Percentiles rank a stretch among this genome's conserved stretches.
Conservation (phyloP, 2,888 invertebrate genomes). For the Sympetrum striolatum region DNA sequence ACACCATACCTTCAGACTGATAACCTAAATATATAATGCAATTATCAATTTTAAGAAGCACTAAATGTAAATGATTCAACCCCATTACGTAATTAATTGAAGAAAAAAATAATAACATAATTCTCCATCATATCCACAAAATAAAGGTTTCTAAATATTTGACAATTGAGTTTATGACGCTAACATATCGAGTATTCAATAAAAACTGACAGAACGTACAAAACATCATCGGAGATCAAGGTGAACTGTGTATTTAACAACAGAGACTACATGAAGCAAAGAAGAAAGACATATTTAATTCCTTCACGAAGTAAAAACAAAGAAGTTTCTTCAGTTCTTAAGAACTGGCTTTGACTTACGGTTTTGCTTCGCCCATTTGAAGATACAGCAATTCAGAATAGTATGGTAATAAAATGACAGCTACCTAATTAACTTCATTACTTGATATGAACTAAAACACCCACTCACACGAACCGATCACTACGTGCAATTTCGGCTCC, state of each 20-base stretch:
- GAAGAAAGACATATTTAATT: neutral
- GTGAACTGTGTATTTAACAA: neutral
- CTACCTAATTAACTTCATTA: neutral
- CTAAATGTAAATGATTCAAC: neutral
- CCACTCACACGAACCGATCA: neutral
- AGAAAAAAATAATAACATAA: neutral
- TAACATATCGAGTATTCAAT: neutral
- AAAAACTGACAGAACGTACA: neutral
- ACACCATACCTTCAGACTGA: neutral
- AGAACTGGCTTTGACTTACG: neutral
- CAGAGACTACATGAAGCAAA: neutral
- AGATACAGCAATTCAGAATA: neutral
- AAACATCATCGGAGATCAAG: neutral
- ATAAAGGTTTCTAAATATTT: neutral
- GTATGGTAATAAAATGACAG: neutral
- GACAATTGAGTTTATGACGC: neutral
- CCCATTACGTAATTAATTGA: neutral
- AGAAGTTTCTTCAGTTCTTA: neutral
- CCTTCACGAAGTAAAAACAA: neutral
- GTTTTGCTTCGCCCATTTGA: constrained; percentile 17
- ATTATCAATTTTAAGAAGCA: neutral
- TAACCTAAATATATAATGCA: neutral
- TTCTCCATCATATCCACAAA: neutral
- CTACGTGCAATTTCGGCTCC: neutral
- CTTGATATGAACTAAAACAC: neutral